Evolutionary conservation across 2,888 invertebrate species (phyloP), one percentile per base, ranked within the genome.

Genomic region (Chloromyia formosa): DNA sequence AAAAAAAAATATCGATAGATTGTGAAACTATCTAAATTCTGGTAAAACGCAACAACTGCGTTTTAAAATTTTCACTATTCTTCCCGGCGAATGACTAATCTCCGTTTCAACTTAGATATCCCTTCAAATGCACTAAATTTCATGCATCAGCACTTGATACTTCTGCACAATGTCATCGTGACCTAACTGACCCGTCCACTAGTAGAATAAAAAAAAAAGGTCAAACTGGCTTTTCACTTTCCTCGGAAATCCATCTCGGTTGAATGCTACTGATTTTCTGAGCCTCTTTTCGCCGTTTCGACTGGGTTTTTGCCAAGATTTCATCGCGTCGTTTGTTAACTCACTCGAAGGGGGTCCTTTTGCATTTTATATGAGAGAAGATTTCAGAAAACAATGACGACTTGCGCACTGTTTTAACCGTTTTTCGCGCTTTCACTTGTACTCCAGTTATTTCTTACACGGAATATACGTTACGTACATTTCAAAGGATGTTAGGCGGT

Each of bases 401-500:
- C 73, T 76, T 76, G 76, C 76, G 76, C 76, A 76, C 71, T 75
- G 27, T 73, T 76, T 75, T 73, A 74, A 76, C 76, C 68, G 76
- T 74, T 56, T 71, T 71, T 71, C 56, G 66, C 66, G 66, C 66
- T 66, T 35, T 66, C 35, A 22, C 66, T 12, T n/a, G 66, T 66
- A 62, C 16, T 4, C 40, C 45, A 12, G 18, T 71, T 35, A 54
- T 14, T 69, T 54, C 69, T 56, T 69, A 58, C 42, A 40, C 14
- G 35, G 22, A 71, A 49, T 68, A 23, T 1, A 20, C 18, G 58
- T 56, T 20, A 56, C n/a, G 35, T 35, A 35, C 27, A 35, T 35
- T 56, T 71, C 35, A 10, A 35, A 7, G 12, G 40, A 56, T 58
- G 53, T 53, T 12, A 64, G 10, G 14, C 2, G 18, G 71, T 20